A percentile compares a stretch with the other conserved stretches of the same genome.
phyloP scores from a whole-genome alignment of 2,888 invertebrate species.

The Oasisia sp. region DNA sequence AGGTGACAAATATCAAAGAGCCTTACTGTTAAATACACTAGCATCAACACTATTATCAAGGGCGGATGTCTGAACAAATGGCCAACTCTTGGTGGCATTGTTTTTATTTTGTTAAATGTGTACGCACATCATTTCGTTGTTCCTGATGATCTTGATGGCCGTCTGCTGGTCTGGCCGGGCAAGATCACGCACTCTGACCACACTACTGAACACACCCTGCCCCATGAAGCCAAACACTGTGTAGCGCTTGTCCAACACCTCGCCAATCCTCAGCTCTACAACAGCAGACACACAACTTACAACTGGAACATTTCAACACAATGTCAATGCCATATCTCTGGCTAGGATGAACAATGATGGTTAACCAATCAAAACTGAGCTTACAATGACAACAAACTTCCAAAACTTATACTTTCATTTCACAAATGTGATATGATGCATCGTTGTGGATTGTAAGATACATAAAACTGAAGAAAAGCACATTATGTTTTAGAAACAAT shows the following conservation, averaged over 20 bases:
- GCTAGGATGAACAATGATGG: neutral
- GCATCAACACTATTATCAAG: too few relatives aligned
- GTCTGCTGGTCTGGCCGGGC: conserved; percentile 88
- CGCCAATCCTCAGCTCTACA: conserved; percentile 87
- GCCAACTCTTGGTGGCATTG: too few relatives aligned
- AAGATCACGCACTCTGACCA: conserved; percentile 91
- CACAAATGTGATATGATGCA: too few relatives aligned
- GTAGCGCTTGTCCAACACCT: conserved; percentile 88
- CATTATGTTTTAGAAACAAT: too few relatives aligned
- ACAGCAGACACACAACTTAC: neutral
- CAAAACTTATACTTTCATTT: too few relatives aligned
- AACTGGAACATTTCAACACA: neutral
- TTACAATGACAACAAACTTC: too few relatives aligned
- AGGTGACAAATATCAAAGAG: too few relatives aligned
- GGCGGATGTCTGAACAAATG: too few relatives aligned
- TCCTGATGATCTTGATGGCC: conserved; percentile 97
- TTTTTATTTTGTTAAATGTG: too few relatives aligned
- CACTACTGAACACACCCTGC: conserved; percentile 98
- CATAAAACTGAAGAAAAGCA: too few relatives aligned
- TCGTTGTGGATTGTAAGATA: too few relatives aligned
- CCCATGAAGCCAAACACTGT: conserved; percentile 97
- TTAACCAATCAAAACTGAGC: neutral
- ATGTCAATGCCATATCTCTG: neutral
- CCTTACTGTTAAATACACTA: too few relatives aligned
- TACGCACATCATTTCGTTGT: conserved; percentile 98